Evolutionary conservation across 2,888 invertebrate genomes (phyloP), one percentile per base, ranked within the genome.

Genomic region (Neoscelio sp.): DNA sequence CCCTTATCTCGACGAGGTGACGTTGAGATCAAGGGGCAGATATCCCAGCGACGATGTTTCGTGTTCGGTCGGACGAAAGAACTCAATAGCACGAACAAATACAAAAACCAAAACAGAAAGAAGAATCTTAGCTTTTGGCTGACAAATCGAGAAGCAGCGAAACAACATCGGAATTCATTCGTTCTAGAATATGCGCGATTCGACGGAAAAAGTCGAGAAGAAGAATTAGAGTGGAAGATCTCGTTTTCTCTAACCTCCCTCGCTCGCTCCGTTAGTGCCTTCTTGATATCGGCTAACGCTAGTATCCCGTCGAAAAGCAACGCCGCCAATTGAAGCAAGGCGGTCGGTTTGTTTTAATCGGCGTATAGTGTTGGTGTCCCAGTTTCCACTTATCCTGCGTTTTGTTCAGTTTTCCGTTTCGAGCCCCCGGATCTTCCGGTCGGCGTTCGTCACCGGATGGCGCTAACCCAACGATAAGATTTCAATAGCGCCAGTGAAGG

Each of bases 241-340:
- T 76, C 75, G 75, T 80, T 76, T 80, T 80, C 79, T 80, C 79
- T 80, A 76, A 75, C 64, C 80, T 80, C 76, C 73, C 79, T 80
- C 79, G 79, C 80, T 76, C 80, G 80, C 76, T 80, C 80, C 80
- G 80, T 80, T 80, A 80, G 80, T 80, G 80, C 80, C 80, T 80
- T 80, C 73, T 80, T 80, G 76, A 80, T 76, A 80, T 76, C 79
- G 75, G 79, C 79, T 75, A 65, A 79, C 65, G 79, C 74, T 80
- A 75, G 75, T 79, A 60, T 79, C 79, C 56, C 50, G 65, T 78
- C 42, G 52, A 78, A 65, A 38, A 58, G 46, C 68, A 62, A 68
- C 62, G 48, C 50, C 68, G 58, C 68, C 62, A 50, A 46, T 67
- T 71, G 42, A 64, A 30, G 38, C 65, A 52, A 35, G 64, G 64